Evolutionary conservation across 2,888 invertebrate species (phyloP), one percentile per base, ranked within the genome.

Genomic region (Philaethria dido): DNA sequence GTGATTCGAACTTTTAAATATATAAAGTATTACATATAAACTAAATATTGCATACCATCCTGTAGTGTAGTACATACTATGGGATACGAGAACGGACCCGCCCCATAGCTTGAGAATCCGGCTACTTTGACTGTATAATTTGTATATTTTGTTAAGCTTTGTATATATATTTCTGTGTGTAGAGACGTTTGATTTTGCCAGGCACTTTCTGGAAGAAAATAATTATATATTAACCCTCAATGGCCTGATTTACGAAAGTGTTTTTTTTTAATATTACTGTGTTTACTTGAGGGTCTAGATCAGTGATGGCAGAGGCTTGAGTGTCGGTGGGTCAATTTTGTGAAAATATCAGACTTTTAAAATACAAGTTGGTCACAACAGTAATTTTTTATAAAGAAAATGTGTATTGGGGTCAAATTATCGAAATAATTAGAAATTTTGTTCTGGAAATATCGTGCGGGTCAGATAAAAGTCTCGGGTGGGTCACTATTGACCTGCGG

Each of bases 41-140:
- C 54, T 33, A 47, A 6, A 4, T 0, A 62, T 57, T 9, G 68
- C 83, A 93, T 85, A 97, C 97, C 94, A 85, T 98, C 98, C 87
- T 98, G 97, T 73, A 96, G 94, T 0, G 98, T 98, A 64, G 94
- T 93, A 80, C 98, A 97, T 77, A 95, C 95, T 67, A 97, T 94
- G 2, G 97, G 95, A 61, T 94, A 93, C 62, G 97, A 97, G 72
- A 95, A 93, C 0, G 96, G 94, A 2, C 98, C 98, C 75, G 96
- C 96, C 0, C 98, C 98, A 42, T 95, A 96, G 69, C 95, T 95
- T 0, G 97, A 98, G 82, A 95, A 97, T 0, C 97, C 97, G 77
- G 97, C 92, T 0, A 97, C 96, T 79, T 96, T 95, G 57, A 98
- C 93, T 2, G 97, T 97, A 84, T 98, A 98, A 91, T 98, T 98